phyloP scores from a whole-genome alignment of 2,113 vertebrate species.

The Mus pahari region DNA sequence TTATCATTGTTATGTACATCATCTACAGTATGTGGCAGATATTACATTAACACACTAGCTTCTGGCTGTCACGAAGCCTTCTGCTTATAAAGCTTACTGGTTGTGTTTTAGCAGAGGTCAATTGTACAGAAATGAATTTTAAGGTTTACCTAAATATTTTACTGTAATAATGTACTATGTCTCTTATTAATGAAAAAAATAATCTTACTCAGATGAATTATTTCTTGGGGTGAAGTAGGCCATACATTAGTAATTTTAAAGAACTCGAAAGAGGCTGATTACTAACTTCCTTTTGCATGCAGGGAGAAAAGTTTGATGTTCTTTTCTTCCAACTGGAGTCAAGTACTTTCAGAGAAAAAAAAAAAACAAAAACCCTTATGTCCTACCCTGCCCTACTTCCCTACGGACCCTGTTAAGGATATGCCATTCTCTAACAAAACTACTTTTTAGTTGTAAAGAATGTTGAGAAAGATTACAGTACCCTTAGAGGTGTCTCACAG shows the following conservation, averaged over 20 bases:
- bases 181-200: slow-evolving; percentile 20
- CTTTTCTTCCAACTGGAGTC: slow-evolving; percentile 19
- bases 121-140: slow-evolving; percentile 42
- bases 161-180: neutral
- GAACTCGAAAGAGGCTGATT: slow-evolving; percentile 40
- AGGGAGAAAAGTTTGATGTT: neutral
- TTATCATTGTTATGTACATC: slow-evolving; percentile 76
- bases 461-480: neutral
- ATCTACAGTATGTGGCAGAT: slow-evolving; percentile 42
- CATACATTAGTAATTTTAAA: slow-evolving; percentile 10
- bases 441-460: slow-evolving; percentile 24
- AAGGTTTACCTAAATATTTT: slow-evolving; percentile 31
- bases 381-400: neutral
- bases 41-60: slow-evolving; percentile 53
- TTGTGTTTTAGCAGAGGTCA: slow-evolving; percentile 42
- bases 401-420: neutral
- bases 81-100: slow-evolving; percentile 45
- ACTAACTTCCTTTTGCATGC: neutral
- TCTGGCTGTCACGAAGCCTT: slow-evolving; percentile 42
- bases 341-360: neutral
- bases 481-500: neutral
- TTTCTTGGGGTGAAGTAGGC: neutral
- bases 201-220: slow-evolving; percentile 38
- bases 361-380: neutral
- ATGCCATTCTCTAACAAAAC: slow-evolving; percentile 46